Conservation (phyloP, 92 coral and sea anemone genomes). For the Zoanthus gigantus region DNA sequence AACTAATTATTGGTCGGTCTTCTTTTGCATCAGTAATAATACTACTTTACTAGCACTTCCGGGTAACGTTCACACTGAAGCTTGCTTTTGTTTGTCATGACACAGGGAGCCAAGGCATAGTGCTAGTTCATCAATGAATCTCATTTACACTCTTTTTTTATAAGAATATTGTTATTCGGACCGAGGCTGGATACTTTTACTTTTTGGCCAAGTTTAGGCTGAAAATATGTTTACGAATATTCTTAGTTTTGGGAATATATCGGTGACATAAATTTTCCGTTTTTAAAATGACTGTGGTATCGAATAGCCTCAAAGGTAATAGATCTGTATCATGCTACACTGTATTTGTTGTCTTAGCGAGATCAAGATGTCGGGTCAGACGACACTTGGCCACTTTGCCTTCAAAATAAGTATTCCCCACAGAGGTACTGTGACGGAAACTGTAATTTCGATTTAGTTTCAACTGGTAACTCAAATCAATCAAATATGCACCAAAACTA, state of each 20-base stretch:
- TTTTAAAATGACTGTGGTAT: slow-evolving; percentile 20
- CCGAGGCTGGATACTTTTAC: too few species aligned
- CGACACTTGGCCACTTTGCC: background rate
- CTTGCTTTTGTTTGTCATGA: too few species aligned
- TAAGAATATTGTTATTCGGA: too few species aligned
- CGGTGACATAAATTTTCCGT: slow-evolving; percentile 40
- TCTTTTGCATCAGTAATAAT: too few species aligned
- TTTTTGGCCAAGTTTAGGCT: too few species aligned
- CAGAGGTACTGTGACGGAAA: slow-evolving; percentile 10
- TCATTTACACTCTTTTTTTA: too few species aligned
- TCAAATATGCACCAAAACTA: slow-evolving; percentile 29
- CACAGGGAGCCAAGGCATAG: too few species aligned
- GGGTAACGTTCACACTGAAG: too few species aligned
- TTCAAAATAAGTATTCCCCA: background rate
- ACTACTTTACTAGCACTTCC: too few species aligned
- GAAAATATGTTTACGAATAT: background rate
- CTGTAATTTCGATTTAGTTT: slow-evolving; percentile 11
- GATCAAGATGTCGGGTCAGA: background rate
- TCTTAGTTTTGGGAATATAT: slow-evolving; percentile 5
- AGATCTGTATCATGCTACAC: slow-evolving; percentile 11
- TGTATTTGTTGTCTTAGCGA: background rate
- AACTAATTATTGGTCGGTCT: too few species aligned
- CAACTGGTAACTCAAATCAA: slow-evolving; percentile 27
- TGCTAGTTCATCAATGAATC: too few species aligned
- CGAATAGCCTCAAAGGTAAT: slow-evolving; percentile 10